Base-by-base conservation (phyloP, 2,797 vertebrate species). In the Hyperoplus immaculatus region DNA sequence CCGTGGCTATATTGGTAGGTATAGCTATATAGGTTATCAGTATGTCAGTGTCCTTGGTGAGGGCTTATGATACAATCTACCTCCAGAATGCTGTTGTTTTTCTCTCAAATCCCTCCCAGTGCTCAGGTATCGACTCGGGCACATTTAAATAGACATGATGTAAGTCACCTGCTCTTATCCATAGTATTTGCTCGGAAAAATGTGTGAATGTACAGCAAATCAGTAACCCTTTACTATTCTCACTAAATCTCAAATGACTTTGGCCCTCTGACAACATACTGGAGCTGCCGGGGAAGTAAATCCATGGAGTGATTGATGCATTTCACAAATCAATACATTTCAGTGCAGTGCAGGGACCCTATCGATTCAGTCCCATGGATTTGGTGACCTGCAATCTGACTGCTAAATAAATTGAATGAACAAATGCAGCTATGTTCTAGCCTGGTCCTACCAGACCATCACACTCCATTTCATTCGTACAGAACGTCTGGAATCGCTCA, bases 31-130 rank as follows among this genome's bases (percentile, higher is more conserved):
- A 21, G 21, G n/a, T 47, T 74, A 29, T 71, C 43, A 49, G 58
- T 45, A 50, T 78, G 66, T 16, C 46, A 57, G 21, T 0, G 3
- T 72, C 70, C 55, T 75, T 63, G 69, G 53, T 43, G 16, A 69
- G 10, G 12, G 21, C 4, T 51, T 4, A 2, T 58, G 36, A 50
- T 70, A 50, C 29, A 29, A 66, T 59, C 1, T 71, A 47, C 47
- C 2, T 0, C n/a, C 8, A 12, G 13, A 16, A 45, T 9, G 4
- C 21, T 8, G 58, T 42, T 56, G 65, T 63, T 11, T 74, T 70
- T 21, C 39, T 46, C 75, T 76, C 7, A 75, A 38, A 72, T 55
- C 39, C 54, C 47, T 21, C 36, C 11, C 39, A 72, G 53, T 10
- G 15, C 56, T 69, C 29, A 38, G 50, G n/a, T 39, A 38, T 79